Evolutionary conservation across 2,797 vertebrate genomes (phyloP).

Genomic region (Sebastes elongatus): DNA sequence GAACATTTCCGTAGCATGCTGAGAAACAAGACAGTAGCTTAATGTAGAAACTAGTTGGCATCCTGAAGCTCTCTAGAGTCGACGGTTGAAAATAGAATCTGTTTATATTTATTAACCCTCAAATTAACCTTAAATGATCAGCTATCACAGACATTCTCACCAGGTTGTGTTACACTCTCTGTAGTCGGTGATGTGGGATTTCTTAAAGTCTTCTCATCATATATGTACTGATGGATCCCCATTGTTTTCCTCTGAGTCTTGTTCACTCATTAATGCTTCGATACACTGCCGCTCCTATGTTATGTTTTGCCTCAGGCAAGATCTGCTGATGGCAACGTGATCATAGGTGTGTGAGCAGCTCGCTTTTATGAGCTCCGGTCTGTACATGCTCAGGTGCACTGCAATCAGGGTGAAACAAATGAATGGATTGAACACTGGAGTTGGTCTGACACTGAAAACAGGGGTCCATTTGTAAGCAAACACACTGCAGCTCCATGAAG

Average conservation of each 20-base stretch:
- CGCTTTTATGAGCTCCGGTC: slow-evolving; percentile 39
- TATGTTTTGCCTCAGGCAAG: slow-evolving; percentile 36
- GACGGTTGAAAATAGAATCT: slow-evolving; percentile 36
- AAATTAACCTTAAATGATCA: slow-evolving; percentile 25
- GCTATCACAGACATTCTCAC: neutral
- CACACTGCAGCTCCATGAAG: neutral
- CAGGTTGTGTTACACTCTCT: neutral
- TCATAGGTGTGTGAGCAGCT: slow-evolving; percentile 29
- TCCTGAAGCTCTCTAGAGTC: slow-evolving; percentile 38
- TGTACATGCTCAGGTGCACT: slow-evolving; percentile 39
- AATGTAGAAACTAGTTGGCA: slow-evolving; percentile 36
- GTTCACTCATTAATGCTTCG: slow-evolving; percentile 50
- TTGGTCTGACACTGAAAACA: slow-evolving; percentile 42
- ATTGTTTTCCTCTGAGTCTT: slow-evolving; percentile 14
- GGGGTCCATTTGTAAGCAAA: slow-evolving; percentile 32
- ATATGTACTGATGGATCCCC: slow-evolving; percentile 4
- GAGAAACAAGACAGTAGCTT: slow-evolving; percentile 27
- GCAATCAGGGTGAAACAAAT: slow-evolving; percentile 47
- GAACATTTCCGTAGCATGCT: slow-evolving; percentile 39
- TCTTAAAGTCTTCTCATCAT: neutral
- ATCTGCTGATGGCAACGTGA: slow-evolving; percentile 34
- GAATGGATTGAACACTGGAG: slow-evolving; percentile 40
- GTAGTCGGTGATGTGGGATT: neutral
- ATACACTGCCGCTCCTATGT: slow-evolving; percentile 19
- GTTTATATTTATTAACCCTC: slow-evolving; percentile 46